Conservation (phyloP, 1,140 invertebrate genomes). For the Amyelois transitella region DNA sequence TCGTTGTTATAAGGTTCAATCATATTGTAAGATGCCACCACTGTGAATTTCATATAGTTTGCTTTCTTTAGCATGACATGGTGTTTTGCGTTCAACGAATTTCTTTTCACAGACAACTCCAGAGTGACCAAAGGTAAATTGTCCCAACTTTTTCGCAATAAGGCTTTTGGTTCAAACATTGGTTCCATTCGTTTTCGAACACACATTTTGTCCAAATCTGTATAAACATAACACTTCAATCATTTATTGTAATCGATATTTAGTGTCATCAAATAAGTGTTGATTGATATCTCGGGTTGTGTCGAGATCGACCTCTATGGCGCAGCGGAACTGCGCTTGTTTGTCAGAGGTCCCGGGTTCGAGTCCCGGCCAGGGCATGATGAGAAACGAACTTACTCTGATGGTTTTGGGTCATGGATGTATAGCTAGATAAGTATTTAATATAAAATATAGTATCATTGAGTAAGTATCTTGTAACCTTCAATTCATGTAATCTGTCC, state of each 20-base stretch:
- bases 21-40: conserved; percentile 50
- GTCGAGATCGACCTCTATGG: too few species aligned
- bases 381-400: too few species aligned
- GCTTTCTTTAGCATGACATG: conserved; percentile 36
- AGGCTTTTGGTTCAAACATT: conserved; percentile 17
- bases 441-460: too few species aligned
- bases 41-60: conserved; percentile 47
- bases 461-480: too few species aligned
- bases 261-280: too few species aligned
- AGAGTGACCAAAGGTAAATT: conserved; percentile 49
- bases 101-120: conserved; percentile 27
- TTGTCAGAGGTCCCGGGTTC: too few species aligned
- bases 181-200: conserved; percentile 48
- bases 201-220: conserved; percentile 34
- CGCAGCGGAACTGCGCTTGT: too few species aligned
- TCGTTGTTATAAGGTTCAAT: conserved; percentile 28
- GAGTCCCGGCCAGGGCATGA: too few species aligned
- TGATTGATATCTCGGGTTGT: too few species aligned
- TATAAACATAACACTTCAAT: conserved; percentile 12
- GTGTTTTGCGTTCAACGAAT: conserved; percentile 29
- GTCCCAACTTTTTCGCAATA: conserved; percentile 50
- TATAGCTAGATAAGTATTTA: too few species aligned
- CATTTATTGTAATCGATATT: background rate
- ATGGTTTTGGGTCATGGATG: too few species aligned
- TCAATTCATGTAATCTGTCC: too few species aligned